These are phyloP conservation scores for Oxyura jamaicensis DNA, from an alignment of 2,113 vertebrate species.

Conservation along the genomic window DNA sequence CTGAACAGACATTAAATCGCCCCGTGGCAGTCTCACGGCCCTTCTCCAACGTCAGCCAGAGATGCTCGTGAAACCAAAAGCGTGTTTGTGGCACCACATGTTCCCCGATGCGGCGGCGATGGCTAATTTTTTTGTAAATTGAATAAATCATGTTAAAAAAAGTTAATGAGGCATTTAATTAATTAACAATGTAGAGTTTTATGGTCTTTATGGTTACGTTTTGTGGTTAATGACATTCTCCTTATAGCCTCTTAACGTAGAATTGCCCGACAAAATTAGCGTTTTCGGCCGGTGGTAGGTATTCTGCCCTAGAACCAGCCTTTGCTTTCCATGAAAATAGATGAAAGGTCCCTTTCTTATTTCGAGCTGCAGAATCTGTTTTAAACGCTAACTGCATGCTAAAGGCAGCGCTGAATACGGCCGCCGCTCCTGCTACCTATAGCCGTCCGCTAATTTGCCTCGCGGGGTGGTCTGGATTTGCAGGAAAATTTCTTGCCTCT, in stretches of 20 bases:
- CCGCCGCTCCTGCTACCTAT: slow-evolving; percentile 34
- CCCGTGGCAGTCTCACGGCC: background rate
- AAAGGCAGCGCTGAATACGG: background rate
- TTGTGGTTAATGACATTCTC: slow-evolving; percentile 78
- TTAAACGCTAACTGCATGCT: slow-evolving; percentile 10
- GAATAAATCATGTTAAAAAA: slow-evolving; percentile 84
- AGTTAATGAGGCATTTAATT: slow-evolving; percentile 86
- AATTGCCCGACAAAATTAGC: slow-evolving; percentile 67
- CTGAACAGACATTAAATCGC: background rate
- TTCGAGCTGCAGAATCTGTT: slow-evolving; percentile 47
- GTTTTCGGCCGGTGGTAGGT: slow-evolving; percentile 60
- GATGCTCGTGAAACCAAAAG: slow-evolving; percentile 34
- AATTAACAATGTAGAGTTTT: slow-evolving; percentile 83
- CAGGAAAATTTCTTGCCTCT: slow-evolving; percentile 9
- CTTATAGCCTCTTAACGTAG: slow-evolving; percentile 73
- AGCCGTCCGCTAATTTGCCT: slow-evolving; percentile 45
- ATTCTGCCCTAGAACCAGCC: slow-evolving; percentile 3
- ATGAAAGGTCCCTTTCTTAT: slow-evolving; percentile 26
- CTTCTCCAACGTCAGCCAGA: background rate
- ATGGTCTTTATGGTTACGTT: slow-evolving; percentile 82
- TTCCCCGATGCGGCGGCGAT: slow-evolving; percentile 47
- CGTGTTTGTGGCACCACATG: slow-evolving; percentile 57
- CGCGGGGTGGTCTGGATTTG: slow-evolving; percentile 34
- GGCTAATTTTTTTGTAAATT: slow-evolving; percentile 79
- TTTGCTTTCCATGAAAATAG: slow-evolving; percentile 38